Evolutionary conservation across 1,140 invertebrate genomes (phyloP).

Genomic region (Sarcophaga bullata): DNA sequence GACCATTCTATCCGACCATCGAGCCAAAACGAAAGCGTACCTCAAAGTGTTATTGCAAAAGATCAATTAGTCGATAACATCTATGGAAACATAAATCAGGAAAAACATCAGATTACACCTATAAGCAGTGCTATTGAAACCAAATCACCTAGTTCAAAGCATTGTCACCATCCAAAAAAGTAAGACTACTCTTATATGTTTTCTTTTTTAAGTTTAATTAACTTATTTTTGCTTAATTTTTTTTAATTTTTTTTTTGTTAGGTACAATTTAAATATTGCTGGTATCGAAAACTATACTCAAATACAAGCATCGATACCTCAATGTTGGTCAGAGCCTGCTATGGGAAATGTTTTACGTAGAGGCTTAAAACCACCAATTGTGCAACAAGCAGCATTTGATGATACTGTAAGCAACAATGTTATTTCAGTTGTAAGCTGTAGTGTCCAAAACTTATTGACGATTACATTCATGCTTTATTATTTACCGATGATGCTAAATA

Average conservation of each 20-base stretch:
- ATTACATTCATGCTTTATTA: no score
- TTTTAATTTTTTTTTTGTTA: neutral
- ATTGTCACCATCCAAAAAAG: neutral
- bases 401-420: slow-evolving; percentile 68
- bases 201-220: neutral
- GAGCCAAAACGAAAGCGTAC: neutral
- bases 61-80: neutral
- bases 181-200: neutral
- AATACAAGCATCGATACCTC: slow-evolving; percentile 74
- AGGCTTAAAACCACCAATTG: slow-evolving; percentile 73
- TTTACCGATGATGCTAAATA: no score
- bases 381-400: slow-evolving; percentile 88
- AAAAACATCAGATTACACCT: neutral
- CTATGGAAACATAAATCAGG: neutral
- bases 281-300: slow-evolving; percentile 77
- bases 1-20: neutral
- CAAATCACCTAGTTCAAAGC: neutral
- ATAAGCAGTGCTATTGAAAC: neutral
- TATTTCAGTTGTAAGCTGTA: neutral
- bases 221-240: neutral
- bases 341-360: slow-evolving; percentile 69
- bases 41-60: neutral
- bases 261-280: slow-evolving; percentile 73
- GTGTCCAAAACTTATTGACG: no score
- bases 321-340: slow-evolving; percentile 81